These are phyloP conservation scores for Apotomis turbidana DNA, from an alignment of 2,888 invertebrate genomes.

Conservation along the genomic window DNA sequence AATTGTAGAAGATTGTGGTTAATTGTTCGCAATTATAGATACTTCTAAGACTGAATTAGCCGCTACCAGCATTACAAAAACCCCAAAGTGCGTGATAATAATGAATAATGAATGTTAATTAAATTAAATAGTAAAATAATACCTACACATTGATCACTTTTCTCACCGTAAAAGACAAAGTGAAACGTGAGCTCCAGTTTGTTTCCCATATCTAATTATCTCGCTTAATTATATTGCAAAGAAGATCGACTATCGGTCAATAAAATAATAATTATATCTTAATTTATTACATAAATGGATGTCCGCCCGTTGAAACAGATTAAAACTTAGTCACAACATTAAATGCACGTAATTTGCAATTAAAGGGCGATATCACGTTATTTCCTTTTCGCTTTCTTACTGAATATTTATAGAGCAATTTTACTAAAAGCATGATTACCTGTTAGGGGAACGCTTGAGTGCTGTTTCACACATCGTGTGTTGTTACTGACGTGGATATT, in stretches of 20 bases:
- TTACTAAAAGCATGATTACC: constrained; percentile 78
- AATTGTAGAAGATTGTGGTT: too few species aligned
- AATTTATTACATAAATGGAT: constrained; percentile 50
- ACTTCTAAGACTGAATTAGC: too few species aligned
- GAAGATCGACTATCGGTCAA: background rate
- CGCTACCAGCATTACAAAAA: too few species aligned
- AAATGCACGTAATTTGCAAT: constrained; percentile 73
- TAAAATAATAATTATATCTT: constrained; percentile 14
- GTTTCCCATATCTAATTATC: background rate
- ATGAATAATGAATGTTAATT: background rate
- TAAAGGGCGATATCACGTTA: constrained; percentile 71
- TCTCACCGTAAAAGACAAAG: background rate
- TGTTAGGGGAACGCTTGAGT: constrained; percentile 58
- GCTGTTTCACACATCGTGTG: constrained; percentile 48
- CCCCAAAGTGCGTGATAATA: too few species aligned
- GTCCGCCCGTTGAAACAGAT: constrained; percentile 37
- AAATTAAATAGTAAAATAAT: background rate
- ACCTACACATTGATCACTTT: background rate
- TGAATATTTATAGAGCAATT: constrained; percentile 82
- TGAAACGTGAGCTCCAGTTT: background rate
- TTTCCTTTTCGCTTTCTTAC: constrained; percentile 69
- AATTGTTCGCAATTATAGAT: too few species aligned
- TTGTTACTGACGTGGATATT: constrained; percentile 24
- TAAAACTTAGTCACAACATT: constrained; percentile 48
- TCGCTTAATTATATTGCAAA: background rate